Evolutionary conservation across 1,140 invertebrate genomes (phyloP), one percentile per base, ranked within the genome.

Genomic region (Papilio glaucus): DNA sequence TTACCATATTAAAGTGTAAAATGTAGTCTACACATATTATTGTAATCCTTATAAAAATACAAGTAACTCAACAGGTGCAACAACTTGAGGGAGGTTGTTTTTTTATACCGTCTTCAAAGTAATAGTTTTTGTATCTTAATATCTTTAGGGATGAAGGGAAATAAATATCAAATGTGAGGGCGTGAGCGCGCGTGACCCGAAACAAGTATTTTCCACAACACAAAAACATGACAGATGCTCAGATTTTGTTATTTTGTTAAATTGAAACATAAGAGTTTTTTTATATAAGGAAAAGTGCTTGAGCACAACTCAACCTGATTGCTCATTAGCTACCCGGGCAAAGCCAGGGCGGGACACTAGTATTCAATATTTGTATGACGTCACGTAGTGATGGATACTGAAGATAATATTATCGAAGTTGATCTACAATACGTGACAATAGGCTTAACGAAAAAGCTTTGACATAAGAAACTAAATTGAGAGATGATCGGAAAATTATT

Each of bases 51-150:
- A 33, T 3, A 33, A 33, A 33, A 33, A 33, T 33, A 33, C 2
- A 33, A 2, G 29, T 2, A 33, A 33, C 6, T 6, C 29, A 33
- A 33, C 29, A 33, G 29, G 6, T 33, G 29, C 6, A 33, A 6
- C 29, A 6, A 2, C 29, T 6, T 3, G 6, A 33, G 29, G 2
- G 6, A 33, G n/a, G n/a, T 57, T 57, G 49, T 57, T 57, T 57
- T 26, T 26, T 57, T 21, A 57, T 57, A 57, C 49, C 49, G 18
- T 57, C 49, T 18, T 57, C 49, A 57, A 57, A 24, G 49, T 57
- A n/a, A n/a, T 33, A 57, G 49, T 57, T 57, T 49, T 21, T 18
- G 49, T 24, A 10, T 26, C 49, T 57, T 57, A 57, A 57, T 24
- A 9, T 57, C 49, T 57, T 57, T 57, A 57, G 49, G 24, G 49